phyloP scores from a whole-genome alignment of 2,797 vertebrate species.

The Crocodylus rhombifer region DNA sequence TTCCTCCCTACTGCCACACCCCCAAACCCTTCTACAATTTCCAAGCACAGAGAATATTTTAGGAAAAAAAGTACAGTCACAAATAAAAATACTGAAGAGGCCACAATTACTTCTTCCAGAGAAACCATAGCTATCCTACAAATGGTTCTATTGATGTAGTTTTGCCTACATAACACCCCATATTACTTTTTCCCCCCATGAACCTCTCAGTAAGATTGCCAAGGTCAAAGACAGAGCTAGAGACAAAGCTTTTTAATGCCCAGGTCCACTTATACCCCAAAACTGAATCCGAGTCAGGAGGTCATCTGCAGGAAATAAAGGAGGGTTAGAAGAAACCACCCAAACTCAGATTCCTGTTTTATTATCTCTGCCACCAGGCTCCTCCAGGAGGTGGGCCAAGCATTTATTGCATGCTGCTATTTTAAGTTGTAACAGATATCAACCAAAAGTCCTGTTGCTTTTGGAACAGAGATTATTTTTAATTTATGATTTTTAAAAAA shows the following conservation, averaged over 20 bases:
- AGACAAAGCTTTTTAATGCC: background rate
- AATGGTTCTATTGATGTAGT: background rate
- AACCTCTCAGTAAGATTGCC: background rate
- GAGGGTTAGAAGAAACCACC: background rate
- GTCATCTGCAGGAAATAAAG: background rate
- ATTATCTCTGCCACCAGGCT: background rate
- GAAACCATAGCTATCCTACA: background rate
- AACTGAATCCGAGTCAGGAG: background rate
- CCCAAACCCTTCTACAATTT: background rate
- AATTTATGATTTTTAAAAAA: background rate
- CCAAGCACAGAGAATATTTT: background rate
- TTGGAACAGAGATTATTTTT: background rate
- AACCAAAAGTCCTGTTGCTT: background rate
- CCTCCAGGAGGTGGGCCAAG: background rate
- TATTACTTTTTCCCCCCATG: background rate
- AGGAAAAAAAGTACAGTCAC: background rate
- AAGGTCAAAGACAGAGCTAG: slow-evolving; percentile 4
- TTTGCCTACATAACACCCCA: background rate
- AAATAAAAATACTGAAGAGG: background rate
- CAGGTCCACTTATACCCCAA: background rate
- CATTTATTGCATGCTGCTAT: background rate
- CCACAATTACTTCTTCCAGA: background rate
- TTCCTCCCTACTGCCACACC: no score
- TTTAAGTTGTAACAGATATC: background rate
- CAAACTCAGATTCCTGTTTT: background rate